phyloP scores from a whole-genome alignment of 1,140 invertebrate species.

The Hesperophylax magnus region DNA sequence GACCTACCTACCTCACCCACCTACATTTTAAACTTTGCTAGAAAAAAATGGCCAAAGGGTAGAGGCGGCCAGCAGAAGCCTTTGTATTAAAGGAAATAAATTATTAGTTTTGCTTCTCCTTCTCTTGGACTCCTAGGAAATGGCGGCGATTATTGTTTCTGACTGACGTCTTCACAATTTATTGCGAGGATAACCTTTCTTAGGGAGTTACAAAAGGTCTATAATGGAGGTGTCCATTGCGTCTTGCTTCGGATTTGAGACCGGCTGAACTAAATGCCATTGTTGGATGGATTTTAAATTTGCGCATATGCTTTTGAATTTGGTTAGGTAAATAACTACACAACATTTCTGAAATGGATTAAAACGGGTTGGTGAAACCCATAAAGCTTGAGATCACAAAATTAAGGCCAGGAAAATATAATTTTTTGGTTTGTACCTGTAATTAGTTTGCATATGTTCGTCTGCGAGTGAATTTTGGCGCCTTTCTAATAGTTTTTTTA shows the following conservation, averaged over 20 bases:
- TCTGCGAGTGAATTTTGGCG: too few species aligned
- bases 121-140: not conserved
- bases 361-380: too few species aligned
- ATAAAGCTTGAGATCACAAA: too few species aligned
- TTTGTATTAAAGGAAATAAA: constrained; percentile 48
- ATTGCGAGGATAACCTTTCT: constrained; percentile 39
- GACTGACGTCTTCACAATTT: constrained; percentile 40
- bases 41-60: constrained; percentile 42
- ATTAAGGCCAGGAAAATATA: too few species aligned
- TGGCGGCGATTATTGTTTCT: constrained; percentile 44
- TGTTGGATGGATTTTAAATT: constrained; percentile 4
- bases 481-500: too few species aligned
- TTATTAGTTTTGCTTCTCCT: constrained; percentile 41
- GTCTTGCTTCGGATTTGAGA: not conserved
- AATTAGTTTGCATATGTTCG: too few species aligned
- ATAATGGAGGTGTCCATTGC: constrained; percentile 28
- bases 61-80: constrained; percentile 28
- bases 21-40: constrained; percentile 32
- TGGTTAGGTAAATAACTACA: too few species aligned
- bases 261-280: constrained; percentile 7
- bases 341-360: too few species aligned
- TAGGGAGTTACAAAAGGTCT: constrained; percentile 21
- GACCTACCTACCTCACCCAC: constrained; percentile 3
- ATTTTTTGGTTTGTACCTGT: too few species aligned
- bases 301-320: not conserved